phyloP scores from a whole-genome alignment of 2,888 invertebrate species.

The Amiota mariae region DNA sequence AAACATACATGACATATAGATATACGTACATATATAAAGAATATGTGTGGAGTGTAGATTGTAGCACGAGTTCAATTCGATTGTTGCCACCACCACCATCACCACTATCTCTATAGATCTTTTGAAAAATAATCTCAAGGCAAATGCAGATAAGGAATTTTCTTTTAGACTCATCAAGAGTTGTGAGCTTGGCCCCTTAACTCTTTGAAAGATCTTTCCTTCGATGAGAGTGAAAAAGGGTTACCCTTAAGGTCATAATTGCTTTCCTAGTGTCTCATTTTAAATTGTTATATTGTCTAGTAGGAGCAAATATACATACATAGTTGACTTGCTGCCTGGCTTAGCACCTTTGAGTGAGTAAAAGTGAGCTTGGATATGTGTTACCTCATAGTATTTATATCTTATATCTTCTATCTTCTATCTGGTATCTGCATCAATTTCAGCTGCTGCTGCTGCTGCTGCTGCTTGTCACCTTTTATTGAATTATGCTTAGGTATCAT shows the following conservation, averaged over 20 bases:
- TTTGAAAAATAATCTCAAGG: slow-evolving; percentile 10
- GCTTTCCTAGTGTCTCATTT: slow-evolving; percentile 67
- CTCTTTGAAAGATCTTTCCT: too few relatives aligned
- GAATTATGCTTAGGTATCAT: slow-evolving; percentile 60
- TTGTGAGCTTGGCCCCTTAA: too few relatives aligned
- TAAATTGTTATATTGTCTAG: too few relatives aligned
- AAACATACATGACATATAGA: not conserved
- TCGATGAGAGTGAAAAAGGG: slow-evolving; percentile 20
- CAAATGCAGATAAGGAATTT: slow-evolving; percentile 60
- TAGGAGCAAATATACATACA: too few relatives aligned
- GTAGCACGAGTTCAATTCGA: not conserved
- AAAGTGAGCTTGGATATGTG: slow-evolving; percentile 17
- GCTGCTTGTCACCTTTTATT: slow-evolving; percentile 47
- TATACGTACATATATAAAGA: too few relatives aligned
- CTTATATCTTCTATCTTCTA: slow-evolving; percentile 56
- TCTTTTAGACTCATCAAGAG: slow-evolving; percentile 42
- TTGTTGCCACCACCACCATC: not conserved
- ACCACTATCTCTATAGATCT: not conserved
- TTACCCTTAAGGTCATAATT: slow-evolving; percentile 52
- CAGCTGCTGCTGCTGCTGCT: not conserved
- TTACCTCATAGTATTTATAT: slow-evolving; percentile 61
- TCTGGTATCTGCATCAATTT: slow-evolving; percentile 63
- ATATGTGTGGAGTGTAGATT: not conserved
- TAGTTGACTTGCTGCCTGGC: slow-evolving; percentile 60
- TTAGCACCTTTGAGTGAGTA: slow-evolving; percentile 13